Evolutionary conservation across 2,888 invertebrate species (phyloP).

Genomic region (Phyllotreta cruciferae): DNA sequence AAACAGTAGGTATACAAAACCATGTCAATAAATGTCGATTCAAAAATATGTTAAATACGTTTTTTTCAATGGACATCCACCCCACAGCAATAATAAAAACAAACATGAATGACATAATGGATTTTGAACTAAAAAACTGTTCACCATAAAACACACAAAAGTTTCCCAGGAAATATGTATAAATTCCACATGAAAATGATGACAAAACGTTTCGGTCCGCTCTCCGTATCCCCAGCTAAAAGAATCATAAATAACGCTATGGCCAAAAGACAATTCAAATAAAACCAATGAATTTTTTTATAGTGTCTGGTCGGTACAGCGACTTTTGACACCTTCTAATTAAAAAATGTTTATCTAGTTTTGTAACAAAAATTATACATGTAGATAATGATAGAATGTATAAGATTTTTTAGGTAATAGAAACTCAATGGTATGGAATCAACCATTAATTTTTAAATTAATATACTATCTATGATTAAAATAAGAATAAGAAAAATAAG

Average conservation of each 20-base stretch:
- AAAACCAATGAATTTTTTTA: slow-evolving; percentile 43
- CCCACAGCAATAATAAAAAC: slow-evolving; percentile 14
- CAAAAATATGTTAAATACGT: too few relatives aligned
- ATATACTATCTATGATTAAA: too few relatives aligned
- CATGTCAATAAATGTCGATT: too few relatives aligned
- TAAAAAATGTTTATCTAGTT: slow-evolving; percentile 38
- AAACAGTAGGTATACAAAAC: too few relatives aligned
- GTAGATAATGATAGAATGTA: slow-evolving; percentile 29
- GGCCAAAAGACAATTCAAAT: slow-evolving; percentile 53
- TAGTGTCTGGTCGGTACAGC: slow-evolving; percentile 49
- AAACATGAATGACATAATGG: slow-evolving; percentile 23
- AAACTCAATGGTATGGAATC: background rate
- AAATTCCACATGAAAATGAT: slow-evolving; percentile 37
- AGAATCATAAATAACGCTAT: slow-evolving; percentile 43
- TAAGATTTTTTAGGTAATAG: slow-evolving; percentile 25
- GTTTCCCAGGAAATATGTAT: slow-evolving; percentile 24
- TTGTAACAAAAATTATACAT: slow-evolving; percentile 24
- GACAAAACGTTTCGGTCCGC: slow-evolving; percentile 45
- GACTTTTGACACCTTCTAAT: slow-evolving; percentile 48
- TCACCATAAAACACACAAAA: slow-evolving; percentile 38
- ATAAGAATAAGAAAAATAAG: too few relatives aligned
- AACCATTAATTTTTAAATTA: too few relatives aligned
- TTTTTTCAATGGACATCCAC: too few relatives aligned
- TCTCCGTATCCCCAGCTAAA: slow-evolving; percentile 47
- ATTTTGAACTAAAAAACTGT: slow-evolving; percentile 22